Base-by-base conservation (phyloP, 2,797 vertebrate species). In the Macropus fuliginosus region DNA sequence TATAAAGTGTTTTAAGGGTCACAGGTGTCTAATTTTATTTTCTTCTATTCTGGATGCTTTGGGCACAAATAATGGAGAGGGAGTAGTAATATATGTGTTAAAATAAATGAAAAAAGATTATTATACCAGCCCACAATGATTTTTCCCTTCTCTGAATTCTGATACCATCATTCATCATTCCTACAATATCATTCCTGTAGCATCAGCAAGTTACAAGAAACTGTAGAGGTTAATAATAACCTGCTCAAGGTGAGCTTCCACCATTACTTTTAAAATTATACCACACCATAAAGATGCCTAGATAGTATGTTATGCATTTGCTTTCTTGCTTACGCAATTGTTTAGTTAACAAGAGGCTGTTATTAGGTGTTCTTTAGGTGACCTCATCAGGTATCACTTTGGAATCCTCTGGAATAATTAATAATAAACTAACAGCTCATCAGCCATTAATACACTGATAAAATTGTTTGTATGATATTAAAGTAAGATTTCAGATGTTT, bases 81-180 rank as follows among this genome's bases (percentile, higher is more conserved):
- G 66, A 52, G 5, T 4, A 0, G 27, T 4, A 0, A 24, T 4
- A 46, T 81, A 50, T 87, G 21, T 87, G 9, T 55, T 52, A 81
- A 91, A 27, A 91, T 16, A 94, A 95, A 94, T 57, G 0, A 55
- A 18, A 94, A 91, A 81, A 31, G 34, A 90, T 54, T 6, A 52
- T 57, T 92, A 28, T 57, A 56, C 28, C 11, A 29, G 5, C 0
- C 21, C 92, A 55, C 18, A 1, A 1, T 90, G 13, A 66, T 16
- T 56, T 96, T 95, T n/a, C 1, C 55, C 12, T 54, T 56, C 56
- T 96, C 96, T 55, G 55, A 89, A 91, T 87, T 87, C 40, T 87
- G 74, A 87, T 87, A 50, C 40, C 4, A 87, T 87, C 74, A 87
- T 87, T 87, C 10, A 87, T 87, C 74, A 27, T 87, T 87, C 21